These are phyloP conservation scores for Aegypius monachus DNA, from an alignment of 2,113 vertebrate genomes.

Conservation along the genomic window DNA sequence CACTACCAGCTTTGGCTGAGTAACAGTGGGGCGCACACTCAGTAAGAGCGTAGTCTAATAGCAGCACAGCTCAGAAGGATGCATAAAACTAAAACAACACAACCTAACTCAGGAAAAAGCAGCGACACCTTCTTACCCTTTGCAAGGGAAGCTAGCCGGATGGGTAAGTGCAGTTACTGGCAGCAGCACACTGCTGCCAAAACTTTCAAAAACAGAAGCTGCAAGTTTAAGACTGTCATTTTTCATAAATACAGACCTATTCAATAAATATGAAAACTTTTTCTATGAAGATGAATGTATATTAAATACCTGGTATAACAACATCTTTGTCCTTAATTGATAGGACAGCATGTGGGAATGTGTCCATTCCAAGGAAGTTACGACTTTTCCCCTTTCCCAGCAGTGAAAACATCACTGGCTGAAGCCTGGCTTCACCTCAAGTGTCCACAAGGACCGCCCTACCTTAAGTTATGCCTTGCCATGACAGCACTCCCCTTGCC, in stretches of 20 bases:
- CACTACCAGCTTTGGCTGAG: not conserved
- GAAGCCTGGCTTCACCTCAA: not conserved
- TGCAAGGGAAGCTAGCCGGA: not conserved
- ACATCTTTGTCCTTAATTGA: not conserved
- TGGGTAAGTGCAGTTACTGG: accelerated
- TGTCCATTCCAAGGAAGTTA: not conserved
- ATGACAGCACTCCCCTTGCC: not conserved
- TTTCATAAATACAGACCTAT: not conserved
- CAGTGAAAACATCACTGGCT: not conserved
- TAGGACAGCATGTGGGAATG: not conserved
- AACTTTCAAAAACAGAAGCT: not conserved
- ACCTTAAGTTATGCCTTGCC: not conserved
- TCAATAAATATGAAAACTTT: not conserved
- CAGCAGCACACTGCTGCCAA: not conserved
- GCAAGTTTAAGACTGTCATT: not conserved
- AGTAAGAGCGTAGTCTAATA: not conserved
- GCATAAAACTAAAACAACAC: not conserved
- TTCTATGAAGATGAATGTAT: not conserved
- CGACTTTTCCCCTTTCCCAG: accelerated
- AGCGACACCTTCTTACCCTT: not conserved
- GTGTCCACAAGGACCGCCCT: not conserved
- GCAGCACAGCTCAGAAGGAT: not conserved
- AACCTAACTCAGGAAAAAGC: not conserved
- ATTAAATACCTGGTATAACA: not conserved
- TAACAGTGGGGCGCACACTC: accelerated